A percentile compares a stretch with the other conserved stretches of the same genome.
phyloP scores from a whole-genome alignment of 2,113 vertebrate genomes.

The Nothocercus nigrocapillus region DNA sequence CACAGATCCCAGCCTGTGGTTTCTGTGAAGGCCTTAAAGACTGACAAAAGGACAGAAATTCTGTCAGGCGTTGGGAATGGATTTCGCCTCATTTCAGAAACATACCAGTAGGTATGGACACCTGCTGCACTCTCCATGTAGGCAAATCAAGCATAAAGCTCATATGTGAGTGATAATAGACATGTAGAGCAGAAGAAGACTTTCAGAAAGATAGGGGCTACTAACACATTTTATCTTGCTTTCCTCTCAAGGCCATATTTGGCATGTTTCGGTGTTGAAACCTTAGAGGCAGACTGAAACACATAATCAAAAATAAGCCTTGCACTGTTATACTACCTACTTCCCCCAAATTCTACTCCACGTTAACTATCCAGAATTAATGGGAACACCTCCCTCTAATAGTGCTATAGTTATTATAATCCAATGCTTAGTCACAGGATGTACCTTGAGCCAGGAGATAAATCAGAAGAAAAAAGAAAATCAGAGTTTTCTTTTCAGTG shows the following conservation, averaged over 20 bases:
- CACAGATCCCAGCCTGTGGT: background rate
- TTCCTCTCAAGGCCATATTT: background rate
- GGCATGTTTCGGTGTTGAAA: background rate
- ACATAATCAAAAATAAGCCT: background rate
- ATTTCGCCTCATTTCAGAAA: background rate
- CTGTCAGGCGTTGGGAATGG: background rate
- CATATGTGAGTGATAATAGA: background rate
- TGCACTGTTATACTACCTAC: background rate
- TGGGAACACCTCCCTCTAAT: background rate
- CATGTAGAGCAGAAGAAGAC: background rate
- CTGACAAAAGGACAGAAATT: background rate
- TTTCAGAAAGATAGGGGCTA: background rate
- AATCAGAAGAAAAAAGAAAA: background rate
- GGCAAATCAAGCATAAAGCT: background rate
- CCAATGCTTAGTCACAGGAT: constrained; percentile 19
- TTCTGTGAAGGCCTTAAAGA: background rate
- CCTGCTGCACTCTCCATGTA: background rate
- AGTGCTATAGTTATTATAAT: background rate
- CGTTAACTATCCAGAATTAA: background rate
- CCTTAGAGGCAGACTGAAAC: background rate
- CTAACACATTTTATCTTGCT: background rate
- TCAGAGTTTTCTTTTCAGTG: background rate
- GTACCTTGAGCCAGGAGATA: background rate
- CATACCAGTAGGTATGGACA: background rate
- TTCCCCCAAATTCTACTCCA: background rate